Percentiles rank a stretch among this genome's conserved stretches.
These are phyloP conservation scores for Netta rufina DNA, from an alignment of 2,797 vertebrate species.

Conservation along the genomic window DNA sequence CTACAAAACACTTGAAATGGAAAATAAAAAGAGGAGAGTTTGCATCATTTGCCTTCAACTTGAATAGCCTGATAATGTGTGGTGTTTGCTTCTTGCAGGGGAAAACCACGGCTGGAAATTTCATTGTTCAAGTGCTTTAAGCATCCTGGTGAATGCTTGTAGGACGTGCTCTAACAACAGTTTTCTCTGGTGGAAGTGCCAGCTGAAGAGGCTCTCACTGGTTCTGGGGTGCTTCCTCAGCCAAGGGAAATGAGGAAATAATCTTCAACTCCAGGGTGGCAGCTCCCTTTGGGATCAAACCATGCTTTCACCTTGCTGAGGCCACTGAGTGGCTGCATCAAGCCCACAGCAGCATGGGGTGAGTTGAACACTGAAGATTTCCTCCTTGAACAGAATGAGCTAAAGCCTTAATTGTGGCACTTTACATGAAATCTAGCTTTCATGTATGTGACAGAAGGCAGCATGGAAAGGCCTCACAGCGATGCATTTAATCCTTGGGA, in stretches of 20 bases:
- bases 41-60: neutral
- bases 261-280: neutral
- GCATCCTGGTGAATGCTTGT: neutral
- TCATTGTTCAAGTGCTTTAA: neutral
- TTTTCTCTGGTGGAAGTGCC: neutral
- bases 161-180: neutral
- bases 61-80: neutral
- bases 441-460: neutral
- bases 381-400: neutral
- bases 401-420: neutral
- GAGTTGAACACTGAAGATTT: neutral
- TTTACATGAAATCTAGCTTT: neutral
- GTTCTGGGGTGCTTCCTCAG: neutral
- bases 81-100: neutral
- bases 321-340: neutral
- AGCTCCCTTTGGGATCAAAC: neutral
- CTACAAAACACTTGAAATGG: neutral
- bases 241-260: neutral
- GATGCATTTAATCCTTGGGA: neutral
- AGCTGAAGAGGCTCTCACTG: neutral
- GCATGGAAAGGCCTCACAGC: neutral
- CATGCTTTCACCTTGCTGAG: neutral
- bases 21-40: neutral
- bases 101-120: neutral
- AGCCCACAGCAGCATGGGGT: neutral